Base-by-base conservation (phyloP, 1,140 invertebrate species). In the Dysdera silvatica region DNA sequence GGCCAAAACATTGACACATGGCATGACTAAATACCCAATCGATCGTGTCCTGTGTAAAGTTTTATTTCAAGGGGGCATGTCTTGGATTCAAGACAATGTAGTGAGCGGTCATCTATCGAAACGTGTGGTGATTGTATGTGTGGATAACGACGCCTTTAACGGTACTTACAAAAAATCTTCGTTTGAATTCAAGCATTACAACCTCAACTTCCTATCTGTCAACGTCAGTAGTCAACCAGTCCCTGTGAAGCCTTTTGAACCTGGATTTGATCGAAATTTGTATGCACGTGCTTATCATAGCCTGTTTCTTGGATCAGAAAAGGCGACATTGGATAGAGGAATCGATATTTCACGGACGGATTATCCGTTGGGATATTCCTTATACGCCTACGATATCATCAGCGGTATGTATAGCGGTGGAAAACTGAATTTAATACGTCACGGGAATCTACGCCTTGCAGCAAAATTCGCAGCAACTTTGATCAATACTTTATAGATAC, bases 1-100 rank as follows among this genome's bases (percentile, higher is more conserved):
- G 90, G 72, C 97, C 97, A 67, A 97, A 82, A 80, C 96, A 95
- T 71, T 91, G 86, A 68, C 97, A 87, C 24, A 90, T 94, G 92
- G 94, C 94, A 57, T 40, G 29, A 28, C 47, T 10, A 49, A 49
- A 49, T 49, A 49, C 18, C 47, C 47, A 10, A 49, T 49, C 14
- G 29, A 49, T 28, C 24, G 47, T 26, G 47, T 49, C 4, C 20
- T 49, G 4, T 49, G 47, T 18, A 49, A 49, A 49, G 47, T 28
- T 20, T 40, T 53, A 53, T 16, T 23, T 26, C 16, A 23, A 24
- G 51, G 51, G 35, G 35, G 35, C 28, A 53, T 33, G 33, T 33
- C 4, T n/a, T 32, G 12, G 31, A 18, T 53, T n/a, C 29, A 53
- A 33, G 56, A 65, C 4, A 56, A 55, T 48, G n/a, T 64, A 43